These are phyloP conservation scores for Ptilorrhoa leucosticta DNA, from an alignment of 2,113 vertebrate species.

Conservation along the genomic window DNA sequence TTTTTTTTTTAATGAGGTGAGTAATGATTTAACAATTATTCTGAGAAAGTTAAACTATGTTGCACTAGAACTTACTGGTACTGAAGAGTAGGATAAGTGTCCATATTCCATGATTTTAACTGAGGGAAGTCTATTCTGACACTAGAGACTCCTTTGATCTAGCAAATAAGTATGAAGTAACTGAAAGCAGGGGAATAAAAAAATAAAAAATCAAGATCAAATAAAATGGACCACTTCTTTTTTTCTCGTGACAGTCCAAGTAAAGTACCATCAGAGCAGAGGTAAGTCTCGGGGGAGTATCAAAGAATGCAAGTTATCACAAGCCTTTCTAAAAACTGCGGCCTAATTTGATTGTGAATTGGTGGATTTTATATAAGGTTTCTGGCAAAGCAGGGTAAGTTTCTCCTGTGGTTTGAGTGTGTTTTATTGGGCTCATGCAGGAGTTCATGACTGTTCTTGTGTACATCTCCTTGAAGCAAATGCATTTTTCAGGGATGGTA, in stretches of 20 bases:
- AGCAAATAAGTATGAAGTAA: background rate
- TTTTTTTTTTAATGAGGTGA: background rate
- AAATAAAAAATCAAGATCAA: background rate
- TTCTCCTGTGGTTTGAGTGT: background rate
- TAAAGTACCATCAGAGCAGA: background rate
- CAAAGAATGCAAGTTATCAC: background rate
- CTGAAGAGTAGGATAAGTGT: background rate
- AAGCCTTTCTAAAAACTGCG: background rate
- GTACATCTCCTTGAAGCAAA: background rate
- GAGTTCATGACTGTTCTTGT: background rate
- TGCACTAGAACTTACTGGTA: background rate
- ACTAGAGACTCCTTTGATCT: background rate
- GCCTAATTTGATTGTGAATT: background rate
- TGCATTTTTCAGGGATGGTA: background rate
- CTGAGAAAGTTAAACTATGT: background rate
- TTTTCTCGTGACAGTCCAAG: background rate
- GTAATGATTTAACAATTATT: background rate
- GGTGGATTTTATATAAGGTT: background rate
- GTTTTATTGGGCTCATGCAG: background rate
- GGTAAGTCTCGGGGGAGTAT: background rate
- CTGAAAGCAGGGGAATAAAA: background rate
- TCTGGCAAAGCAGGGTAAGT: background rate
- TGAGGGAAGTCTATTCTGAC: background rate
- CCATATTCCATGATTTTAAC: background rate
- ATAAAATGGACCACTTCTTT: background rate